Evolutionary conservation across 2,888 invertebrate genomes (phyloP), one percentile per base, ranked within the genome.

Genomic region (Drosophila eohydei): DNA sequence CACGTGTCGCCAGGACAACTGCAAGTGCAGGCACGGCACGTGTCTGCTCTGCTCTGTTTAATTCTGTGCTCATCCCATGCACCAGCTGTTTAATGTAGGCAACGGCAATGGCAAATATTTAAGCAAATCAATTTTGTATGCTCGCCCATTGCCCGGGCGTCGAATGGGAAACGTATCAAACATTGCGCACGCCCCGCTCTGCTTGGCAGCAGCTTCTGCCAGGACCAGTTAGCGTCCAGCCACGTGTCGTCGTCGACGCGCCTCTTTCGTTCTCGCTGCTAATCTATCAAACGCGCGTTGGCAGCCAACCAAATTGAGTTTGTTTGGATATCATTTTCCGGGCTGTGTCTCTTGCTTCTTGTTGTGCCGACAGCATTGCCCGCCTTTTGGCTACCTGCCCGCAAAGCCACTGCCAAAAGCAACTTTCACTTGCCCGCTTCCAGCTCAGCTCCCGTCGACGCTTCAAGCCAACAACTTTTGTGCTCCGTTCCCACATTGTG

Each of bases 231-330:
- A 46, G 28, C 50, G 30, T 32, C 46, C 21, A 38, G 88, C 79
- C 88, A 84, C 88, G 85, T 88, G 88, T 74, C 78, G 57, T 43
- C 76, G 61, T 48, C 63, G 59, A 69, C 86, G 88, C 86, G 87
- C 82, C 90, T 88, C 82, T 80, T 87, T 91, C 90, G 89, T 86
- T 90, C 85, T 80, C 74, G 76, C 81, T 90, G 86, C 91, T 90
- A 91, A 91, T 91, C 91, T 91, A 91, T 91, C 91, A 91, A 79
- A 78, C 60, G 58, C 62, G 52, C 74, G 74, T 60, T 79, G 90
- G 79, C 87, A 83, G 72, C 78, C 62, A 71, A 82, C 79, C 86
- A 81, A 85, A 86, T 88, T 85, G 78, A 88, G 85, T 84, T 88
- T 79, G 88, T 88, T 88, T 84, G 85, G 85, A 74, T 83, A 85